Evolutionary conservation across 2,113 vertebrate genomes (phyloP).

Genomic region (Mobula hypostoma): DNA sequence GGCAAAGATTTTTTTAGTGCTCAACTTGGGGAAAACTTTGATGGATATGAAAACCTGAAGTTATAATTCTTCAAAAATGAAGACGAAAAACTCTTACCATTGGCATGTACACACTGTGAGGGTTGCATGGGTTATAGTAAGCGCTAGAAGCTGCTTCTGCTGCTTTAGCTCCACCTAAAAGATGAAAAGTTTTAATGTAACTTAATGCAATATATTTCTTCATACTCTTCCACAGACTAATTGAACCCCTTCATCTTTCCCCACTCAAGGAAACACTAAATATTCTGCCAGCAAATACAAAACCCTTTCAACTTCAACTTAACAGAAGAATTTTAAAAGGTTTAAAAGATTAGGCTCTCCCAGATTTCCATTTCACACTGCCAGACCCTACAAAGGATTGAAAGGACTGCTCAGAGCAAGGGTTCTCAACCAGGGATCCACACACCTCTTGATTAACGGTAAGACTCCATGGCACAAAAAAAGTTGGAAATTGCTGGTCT

Average conservation of each 20-base stretch:
- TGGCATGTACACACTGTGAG: conserved; percentile 85
- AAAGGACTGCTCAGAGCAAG: too few relatives aligned
- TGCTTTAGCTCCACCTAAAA: conserved; percentile 65
- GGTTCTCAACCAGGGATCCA: too few relatives aligned
- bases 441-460: too few relatives aligned
- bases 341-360: neutral
- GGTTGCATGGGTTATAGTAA: conserved; percentile 79
- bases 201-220: neutral
- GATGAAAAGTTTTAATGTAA: neutral
- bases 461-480: too few relatives aligned
- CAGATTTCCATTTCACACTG: too few relatives aligned
- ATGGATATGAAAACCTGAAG: neutral
- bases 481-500: too few relatives aligned
- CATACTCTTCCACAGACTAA: neutral
- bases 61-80: neutral
- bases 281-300: neutral
- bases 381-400: neutral
- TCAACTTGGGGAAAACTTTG: neutral
- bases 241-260: neutral
- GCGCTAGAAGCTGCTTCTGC: conserved; percentile 74
- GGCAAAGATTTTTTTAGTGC: neutral
- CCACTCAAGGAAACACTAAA: neutral
- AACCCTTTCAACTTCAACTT: neutral
- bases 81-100: conserved; percentile 57
- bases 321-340: neutral